Base-by-base conservation (phyloP, 2,888 invertebrate genomes). In the Andrena dorsata region DNA sequence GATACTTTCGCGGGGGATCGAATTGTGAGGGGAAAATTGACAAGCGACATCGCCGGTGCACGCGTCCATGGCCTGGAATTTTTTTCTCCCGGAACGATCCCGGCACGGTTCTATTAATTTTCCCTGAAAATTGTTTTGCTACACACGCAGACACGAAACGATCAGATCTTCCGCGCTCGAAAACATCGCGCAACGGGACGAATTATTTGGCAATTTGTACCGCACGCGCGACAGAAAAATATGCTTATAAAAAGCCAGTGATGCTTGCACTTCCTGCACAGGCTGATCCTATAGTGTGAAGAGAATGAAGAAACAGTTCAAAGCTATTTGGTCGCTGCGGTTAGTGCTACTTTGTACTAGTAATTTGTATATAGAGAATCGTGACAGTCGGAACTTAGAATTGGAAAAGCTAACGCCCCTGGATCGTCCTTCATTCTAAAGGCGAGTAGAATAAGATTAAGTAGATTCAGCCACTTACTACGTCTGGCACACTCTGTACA, bases 21-120 rank as follows among this genome's bases (percentile, higher is more conserved):
- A 84, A 77, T 81, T 77, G 82, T 65, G 70, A 64, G 68, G 61
- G 68, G 66, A 74, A 88, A 89, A 88, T 88, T 88, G 83, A 86
- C 85, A 82, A 72, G 75, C 77, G 79, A 80, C 73, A 68, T 70
- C 72, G 63, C 66, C 49, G 41, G 70, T 58, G 68, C 56, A 49
- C 53, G 68, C 35, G 4, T 32, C 28, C 28, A 56, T 41, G 28
- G 16, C 61, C 26, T 2, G n/a, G 47, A 32, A 41, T 66, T 72
- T 77, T 83, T 70, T 63, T 58, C 53, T 56, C 51, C 41, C 49
- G 13, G 41, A 41, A 41, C 16, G 41, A 16, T 16, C 16, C 41
- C 41, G 41, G 41, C 41, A 16, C 41, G 13, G 41, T 16, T 5
- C 41, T 41, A 41, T 41, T 41, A 41, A 41, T 16, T 41, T 41